Evolutionary conservation across 2,797 vertebrate species (phyloP), one percentile per base, ranked within the genome.

Genomic region (Pipistrellus nathusii): DNA sequence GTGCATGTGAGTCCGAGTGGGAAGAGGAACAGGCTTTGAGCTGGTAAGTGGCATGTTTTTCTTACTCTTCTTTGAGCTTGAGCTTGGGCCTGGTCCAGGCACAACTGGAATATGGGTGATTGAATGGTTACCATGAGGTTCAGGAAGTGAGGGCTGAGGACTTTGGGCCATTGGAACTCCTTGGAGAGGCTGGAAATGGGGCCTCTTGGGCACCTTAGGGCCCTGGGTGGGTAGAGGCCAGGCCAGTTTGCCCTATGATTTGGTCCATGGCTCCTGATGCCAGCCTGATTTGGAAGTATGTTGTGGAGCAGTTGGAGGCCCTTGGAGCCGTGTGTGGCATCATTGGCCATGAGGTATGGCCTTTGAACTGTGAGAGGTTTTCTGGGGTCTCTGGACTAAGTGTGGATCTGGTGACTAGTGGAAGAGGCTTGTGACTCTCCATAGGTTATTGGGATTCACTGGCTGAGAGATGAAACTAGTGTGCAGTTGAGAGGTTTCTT

Each of bases 1-100:
- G 27, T 48, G 73, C 59, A 23, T 15, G 48, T 20, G 90, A 85
- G 46, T 66, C 69, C 21, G 32, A 86, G 23, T n/a, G 38, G n/a
- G 59, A 57, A 92, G n/a, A 93, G 69, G 78, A 72, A 35, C 78
- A 44, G 55, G 44, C 69, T 32, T 68, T 30, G 48, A 89, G 21
- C 23, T 8, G 76, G 92, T 97, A 85, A 95, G 93, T 94, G 20
- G 44, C 12, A 2, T 23, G 73, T 44, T 23, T 90, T 90, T 69
- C 51, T 84, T 81, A 48, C 17, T 83, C 38, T 77, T 90, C 46
- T 69, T 90, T 1, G 8, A 9, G 46, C 38, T 72, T 80, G n/a
- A 9, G 46, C 32, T 72, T 80, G n/a, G 75, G 27, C 46, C 83
- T 68, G 82, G 38, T 23, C 27, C 32, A 41, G 59, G 64, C 53